Base-by-base conservation (phyloP, 35 echinoderm and acorn worm species). In the Lytechinus pictus region DNA sequence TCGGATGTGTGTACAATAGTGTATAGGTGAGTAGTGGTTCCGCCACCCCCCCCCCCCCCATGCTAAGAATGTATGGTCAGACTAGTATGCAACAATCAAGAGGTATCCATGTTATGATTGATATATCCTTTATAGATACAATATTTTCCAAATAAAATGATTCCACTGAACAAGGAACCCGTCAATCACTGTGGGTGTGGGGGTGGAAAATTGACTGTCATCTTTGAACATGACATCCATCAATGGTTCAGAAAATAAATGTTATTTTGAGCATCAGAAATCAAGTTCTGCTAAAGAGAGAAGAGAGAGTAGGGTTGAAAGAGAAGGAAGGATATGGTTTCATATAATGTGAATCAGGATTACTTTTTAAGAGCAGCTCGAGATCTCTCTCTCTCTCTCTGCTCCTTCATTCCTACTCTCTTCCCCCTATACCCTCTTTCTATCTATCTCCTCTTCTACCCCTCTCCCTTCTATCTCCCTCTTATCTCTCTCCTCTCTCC, bases 131-230 rank as follows among this genome's bases (percentile, higher is more conserved):
- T 79, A 44, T 44, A 44, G 19, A n/a, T 19, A 4, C 19, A 24
- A 7, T 79, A 24, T 79, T 79, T 4, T n/a, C 3, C n/a, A 24
- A 24, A 44, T 44, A 0, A 79, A 58, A 11, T 58, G 9, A 11
- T 58, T 58, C 13, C 56, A 58, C 13, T 9, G 66, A 16, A 79
- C 6, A 16, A 79, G 66, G 66, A 79, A 79, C 16, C 66, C 19
- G 6, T 79, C 66, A 4, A n/a, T 79, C 66, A 79, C 1, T 24
- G n/a, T 79, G 19, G 6, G 6, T 7, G 66, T 79, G 66, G 66
- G 66, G 66, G 66, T 79, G 66, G 66, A 79, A 79, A 79, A 79
- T 79, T 79, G 66, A 79, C 66, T 19, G 66, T 79, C 66, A 79
- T 79, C 66, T 24, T 79, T 19, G 66, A 79, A 79, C 19, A 79